Evolutionary conservation across 2,888 invertebrate genomes (phyloP).

Genomic region (Apomyelois bistriatella): DNA sequence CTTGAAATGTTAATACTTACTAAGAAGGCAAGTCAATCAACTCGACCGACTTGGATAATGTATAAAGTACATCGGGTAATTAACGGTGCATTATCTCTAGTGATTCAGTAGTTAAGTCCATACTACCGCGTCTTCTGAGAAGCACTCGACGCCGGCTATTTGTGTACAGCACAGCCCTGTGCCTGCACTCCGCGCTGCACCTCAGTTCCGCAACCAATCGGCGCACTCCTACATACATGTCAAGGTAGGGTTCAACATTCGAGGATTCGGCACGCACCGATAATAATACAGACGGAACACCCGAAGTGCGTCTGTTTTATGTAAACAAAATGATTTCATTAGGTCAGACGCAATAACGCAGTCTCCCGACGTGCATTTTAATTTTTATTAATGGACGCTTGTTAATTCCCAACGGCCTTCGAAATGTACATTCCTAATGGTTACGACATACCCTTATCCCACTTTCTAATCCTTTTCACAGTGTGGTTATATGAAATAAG

Average conservation of each 20-base stretch:
- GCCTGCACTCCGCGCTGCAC: conserved; percentile 38
- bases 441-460: conserved; percentile 37
- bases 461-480: conserved; percentile 60
- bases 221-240: conserved; percentile 73
- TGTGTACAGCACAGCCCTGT: conserved; percentile 73
- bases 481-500: conserved; percentile 37
- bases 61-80: conserved; percentile 10
- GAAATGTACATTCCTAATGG: conserved; percentile 36
- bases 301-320: conserved; percentile 57
- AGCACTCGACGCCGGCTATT: conserved; percentile 69
- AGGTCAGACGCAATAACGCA: conserved; percentile 49
- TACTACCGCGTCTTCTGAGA: conserved; percentile 55
- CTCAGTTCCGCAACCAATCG: conserved; percentile 60
- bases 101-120: conserved; percentile 28
- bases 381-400: conserved; percentile 14
- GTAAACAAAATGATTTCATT: conserved; percentile 60
- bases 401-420: conserved; percentile 13
- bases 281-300: conserved; percentile 64
- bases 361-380: conserved; percentile 31
- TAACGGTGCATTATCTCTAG: conserved; percentile 21
- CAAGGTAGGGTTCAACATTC: conserved; percentile 79
- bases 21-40: conserved; percentile 4
- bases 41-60: conserved; percentile 3
- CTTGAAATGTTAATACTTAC: background rate
- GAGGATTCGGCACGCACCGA: conserved; percentile 64